phyloP scores from a whole-genome alignment of 1,140 invertebrate species.

The Drosophila rhopaloa region DNA sequence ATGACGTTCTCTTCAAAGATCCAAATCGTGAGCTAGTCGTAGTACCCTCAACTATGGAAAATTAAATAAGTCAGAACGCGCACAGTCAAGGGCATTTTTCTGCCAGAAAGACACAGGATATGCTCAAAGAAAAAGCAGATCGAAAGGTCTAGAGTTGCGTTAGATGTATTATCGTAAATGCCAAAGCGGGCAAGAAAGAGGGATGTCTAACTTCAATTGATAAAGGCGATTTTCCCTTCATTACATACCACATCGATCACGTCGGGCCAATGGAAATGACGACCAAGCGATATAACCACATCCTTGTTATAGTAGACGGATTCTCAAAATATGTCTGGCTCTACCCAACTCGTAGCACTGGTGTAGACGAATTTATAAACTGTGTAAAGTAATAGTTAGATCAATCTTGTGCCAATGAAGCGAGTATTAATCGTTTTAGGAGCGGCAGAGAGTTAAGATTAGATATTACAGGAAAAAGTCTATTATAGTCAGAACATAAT shows the following conservation, averaged over 20 bases:
- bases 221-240: constrained; percentile 19
- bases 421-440: too few species aligned
- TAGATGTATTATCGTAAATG: constrained; percentile 15
- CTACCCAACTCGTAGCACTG: too few species aligned
- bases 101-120: not conserved
- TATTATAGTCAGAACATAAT: too few species aligned
- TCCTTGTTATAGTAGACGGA: constrained; percentile 74
- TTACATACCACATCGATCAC: constrained; percentile 51
- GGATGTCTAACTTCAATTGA: constrained; percentile 16
- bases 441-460: too few species aligned
- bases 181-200: constrained; percentile 14
- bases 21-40: too few species aligned
- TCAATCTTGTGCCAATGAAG: too few species aligned
- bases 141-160: not conserved
- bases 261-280: constrained; percentile 76
- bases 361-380: too few species aligned
- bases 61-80: too few species aligned
- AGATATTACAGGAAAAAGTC: too few species aligned
- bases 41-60: not conserved
- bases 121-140: constrained; percentile 3
- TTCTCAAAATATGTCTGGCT: constrained; percentile 1
- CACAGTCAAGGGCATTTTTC: too few species aligned
- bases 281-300: constrained; percentile 82
- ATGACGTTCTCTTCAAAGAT: too few species aligned
- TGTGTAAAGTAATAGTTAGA: too few species aligned